These are phyloP conservation scores for Drosophila bunnanda DNA, from an alignment of 2,888 invertebrate species.

Conservation along the genomic window DNA sequence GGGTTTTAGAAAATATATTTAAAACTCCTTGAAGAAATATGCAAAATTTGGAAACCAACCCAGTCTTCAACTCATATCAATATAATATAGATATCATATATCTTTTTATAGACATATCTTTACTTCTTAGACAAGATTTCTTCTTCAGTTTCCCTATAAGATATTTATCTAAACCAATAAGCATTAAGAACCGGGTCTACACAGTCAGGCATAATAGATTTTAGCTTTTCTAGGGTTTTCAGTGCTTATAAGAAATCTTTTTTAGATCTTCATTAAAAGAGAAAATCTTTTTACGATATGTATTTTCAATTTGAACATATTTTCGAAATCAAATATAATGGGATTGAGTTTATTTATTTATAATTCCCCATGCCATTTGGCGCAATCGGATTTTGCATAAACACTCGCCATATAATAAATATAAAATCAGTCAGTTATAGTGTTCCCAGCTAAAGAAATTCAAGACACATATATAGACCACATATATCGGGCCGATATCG, in stretches of 20 bases:
- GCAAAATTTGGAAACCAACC: not conserved
- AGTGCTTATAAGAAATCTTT: not conserved
- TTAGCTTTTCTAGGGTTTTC: not conserved
- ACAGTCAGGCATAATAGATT: not conserved
- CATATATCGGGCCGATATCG: conserved; percentile 12
- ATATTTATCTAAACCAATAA: not conserved
- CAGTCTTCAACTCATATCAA: not conserved
- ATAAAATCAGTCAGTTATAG: not conserved
- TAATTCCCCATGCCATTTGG: conserved; percentile 2
- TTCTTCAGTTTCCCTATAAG: no score
- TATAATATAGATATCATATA: not conserved
- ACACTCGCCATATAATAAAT: conserved; percentile 6
- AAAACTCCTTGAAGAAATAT: not conserved
- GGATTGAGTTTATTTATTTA: conserved; percentile 7
- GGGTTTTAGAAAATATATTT: not conserved
- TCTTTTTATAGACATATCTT: not conserved
- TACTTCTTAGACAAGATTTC: not conserved
- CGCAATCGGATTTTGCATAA: conserved; percentile 9
- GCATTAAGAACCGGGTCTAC: no score
- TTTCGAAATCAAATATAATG: not conserved
- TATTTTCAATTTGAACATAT: not conserved
- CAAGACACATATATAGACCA: not conserved
- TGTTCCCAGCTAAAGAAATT: not conserved
- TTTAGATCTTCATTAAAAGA: no score
- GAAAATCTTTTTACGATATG: not conserved